Percentiles rank a stretch among this genome's conserved stretches.
These are phyloP conservation scores for Oryzias curvinotus DNA, from an alignment of 2,113 vertebrate species.

Conservation along the genomic window DNA sequence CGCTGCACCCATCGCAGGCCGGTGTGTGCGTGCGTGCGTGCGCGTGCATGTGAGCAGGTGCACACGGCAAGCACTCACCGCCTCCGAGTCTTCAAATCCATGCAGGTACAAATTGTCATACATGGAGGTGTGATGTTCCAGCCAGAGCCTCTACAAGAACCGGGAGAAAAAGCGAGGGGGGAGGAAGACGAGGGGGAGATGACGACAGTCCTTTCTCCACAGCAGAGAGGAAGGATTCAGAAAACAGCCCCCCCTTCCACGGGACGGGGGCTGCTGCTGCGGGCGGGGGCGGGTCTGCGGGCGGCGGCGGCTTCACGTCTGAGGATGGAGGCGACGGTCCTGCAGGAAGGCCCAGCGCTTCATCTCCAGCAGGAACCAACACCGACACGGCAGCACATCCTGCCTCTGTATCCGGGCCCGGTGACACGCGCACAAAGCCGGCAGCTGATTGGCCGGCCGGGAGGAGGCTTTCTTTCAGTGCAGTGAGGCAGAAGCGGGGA, in stretches of 20 bases:
- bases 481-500: slow-evolving; percentile 25
- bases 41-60: slow-evolving; percentile 19
- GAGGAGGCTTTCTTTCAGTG: slow-evolving; percentile 17
- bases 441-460: slow-evolving; percentile 60
- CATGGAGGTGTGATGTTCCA: slow-evolving; percentile 75
- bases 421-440: slow-evolving; percentile 65
- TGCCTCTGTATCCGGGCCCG: slow-evolving; percentile 71
- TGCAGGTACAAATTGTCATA: slow-evolving; percentile 78
- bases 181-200: slow-evolving; percentile 58
- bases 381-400: slow-evolving; percentile 49
- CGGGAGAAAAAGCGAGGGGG: slow-evolving; percentile 55
- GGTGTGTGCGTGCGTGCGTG: slow-evolving; percentile 23
- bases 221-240: slow-evolving; percentile 37
- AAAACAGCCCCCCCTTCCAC: slow-evolving; percentile 51
- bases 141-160: slow-evolving; percentile 63
- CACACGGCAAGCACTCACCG: slow-evolving; percentile 63
- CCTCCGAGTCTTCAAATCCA: slow-evolving; percentile 77
- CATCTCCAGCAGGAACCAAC: slow-evolving; percentile 51
- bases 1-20: slow-evolving; percentile 52
- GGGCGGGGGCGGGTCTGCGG: slow-evolving; percentile 50
- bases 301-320: slow-evolving; percentile 64
- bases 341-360: slow-evolving; percentile 63
- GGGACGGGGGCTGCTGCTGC: slow-evolving; percentile 56
- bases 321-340: slow-evolving; percentile 61
- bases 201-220: slow-evolving; percentile 69